Percentiles rank a stretch among this genome's conserved stretches.
Evolutionary conservation across 2,888 invertebrate genomes (phyloP).

Genomic region (Volucella zonaria): DNA sequence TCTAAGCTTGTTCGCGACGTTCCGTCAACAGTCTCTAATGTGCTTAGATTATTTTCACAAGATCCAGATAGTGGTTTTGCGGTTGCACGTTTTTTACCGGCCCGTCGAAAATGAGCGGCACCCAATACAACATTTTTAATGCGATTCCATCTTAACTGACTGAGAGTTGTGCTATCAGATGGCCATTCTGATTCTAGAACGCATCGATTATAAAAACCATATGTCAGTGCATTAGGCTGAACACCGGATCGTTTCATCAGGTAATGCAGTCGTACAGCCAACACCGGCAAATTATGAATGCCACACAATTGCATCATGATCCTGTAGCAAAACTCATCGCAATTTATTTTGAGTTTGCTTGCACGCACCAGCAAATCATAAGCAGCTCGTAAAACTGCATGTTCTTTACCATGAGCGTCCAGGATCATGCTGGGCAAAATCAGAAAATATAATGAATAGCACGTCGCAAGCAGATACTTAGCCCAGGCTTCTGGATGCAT

Average conservation of each 20-base stretch:
- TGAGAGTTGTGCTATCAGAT: slow-evolving; percentile 87
- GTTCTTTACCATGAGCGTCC: slow-evolving; percentile 87
- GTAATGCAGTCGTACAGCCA: slow-evolving; percentile 95
- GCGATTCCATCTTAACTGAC: slow-evolving; percentile 96
- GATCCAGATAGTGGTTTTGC: slow-evolving; percentile 81
- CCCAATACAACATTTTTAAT: slow-evolving; percentile 95
- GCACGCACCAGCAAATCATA: slow-evolving; percentile 94
- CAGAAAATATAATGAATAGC: slow-evolving; percentile 97
- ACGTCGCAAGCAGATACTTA: slow-evolving; percentile 92
- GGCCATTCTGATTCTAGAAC: slow-evolving; percentile 98
- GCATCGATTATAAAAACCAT: slow-evolving; percentile 91
- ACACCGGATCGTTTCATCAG: slow-evolving; percentile 96
- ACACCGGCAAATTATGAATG: slow-evolving; percentile 94
- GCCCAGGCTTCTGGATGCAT: slow-evolving; percentile 95
- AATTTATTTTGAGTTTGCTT: slow-evolving; percentile 91
- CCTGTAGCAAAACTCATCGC: slow-evolving; percentile 98
- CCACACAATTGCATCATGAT: slow-evolving; percentile 99
- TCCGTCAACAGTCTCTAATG: slow-evolving; percentile 81
- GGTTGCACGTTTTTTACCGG: slow-evolving; percentile 86
- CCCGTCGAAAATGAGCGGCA: slow-evolving; percentile 93
- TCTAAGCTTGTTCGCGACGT: slow-evolving; percentile 82
- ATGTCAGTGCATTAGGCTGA: slow-evolving; percentile 98
- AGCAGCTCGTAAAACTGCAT: slow-evolving; percentile 89
- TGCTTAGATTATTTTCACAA: slow-evolving; percentile 81
- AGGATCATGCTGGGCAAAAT: slow-evolving; percentile 94